Evolutionary conservation across 2,888 invertebrate species (phyloP), one percentile per base, ranked within the genome.

Genomic region (Dioctria rufipes): DNA sequence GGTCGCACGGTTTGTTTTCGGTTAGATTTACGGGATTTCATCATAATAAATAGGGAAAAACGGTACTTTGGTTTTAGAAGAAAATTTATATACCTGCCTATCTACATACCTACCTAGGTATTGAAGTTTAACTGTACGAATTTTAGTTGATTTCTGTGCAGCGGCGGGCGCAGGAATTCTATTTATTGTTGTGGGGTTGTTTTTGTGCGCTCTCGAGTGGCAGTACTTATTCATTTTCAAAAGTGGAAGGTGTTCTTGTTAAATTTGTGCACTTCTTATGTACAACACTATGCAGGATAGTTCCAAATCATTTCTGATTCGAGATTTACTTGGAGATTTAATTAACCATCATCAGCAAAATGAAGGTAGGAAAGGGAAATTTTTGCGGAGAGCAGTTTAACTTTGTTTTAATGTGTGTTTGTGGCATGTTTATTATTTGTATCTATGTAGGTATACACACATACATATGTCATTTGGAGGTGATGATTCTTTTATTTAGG

Each of bases 301-400:
- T 84, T 91, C 92, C 85, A 95, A 95, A 87, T 96, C 96, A 8
- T 96, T 96, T 88, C 89, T 96, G 82, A 96, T 96, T 84, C 93
- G 94, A 86, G 96, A 96, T 88, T 91, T 96, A 66, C 91, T 96
- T 78, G 94, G 96, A 11, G 96, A 96, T 84, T 86, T 89, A 82
- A 89, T 89, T 81, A 88, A 87, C 84, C 86, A 86, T 13, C 87
- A 88, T 63, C 87, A 88, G 82, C 86, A 86, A 54, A 90, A 90
- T 83, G 91, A 91, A 85, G 91, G 92, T 91, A 86, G 25, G 25
- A 25, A 86, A 84, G 84, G 25, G n/a, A 60, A 13, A 60, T n/a
- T 60, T 51, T 3, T 11, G 8, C 3, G n/a, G 51, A 51, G n/a
- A 51, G 51, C n/a, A n/a, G n/a, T n/a, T n/a, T 25, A 25, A 25